Base-by-base conservation (phyloP, 2,113 vertebrate species). In the Platysternon megacephalum region DNA sequence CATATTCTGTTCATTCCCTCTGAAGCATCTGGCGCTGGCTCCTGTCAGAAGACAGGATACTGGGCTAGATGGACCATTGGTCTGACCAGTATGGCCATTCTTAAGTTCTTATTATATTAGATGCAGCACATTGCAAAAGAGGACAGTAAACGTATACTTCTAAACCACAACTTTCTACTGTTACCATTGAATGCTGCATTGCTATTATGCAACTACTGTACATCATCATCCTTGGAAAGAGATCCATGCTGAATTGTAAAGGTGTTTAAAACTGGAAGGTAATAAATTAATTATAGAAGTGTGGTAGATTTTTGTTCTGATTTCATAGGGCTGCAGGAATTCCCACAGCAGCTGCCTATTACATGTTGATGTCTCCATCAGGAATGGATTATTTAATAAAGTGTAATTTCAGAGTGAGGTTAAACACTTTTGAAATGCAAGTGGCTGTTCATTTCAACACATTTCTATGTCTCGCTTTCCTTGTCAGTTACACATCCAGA, bases 161-260 rank as follows among this genome's bases (percentile, higher is more conserved):
- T 76, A 14, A 76, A 0, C 61, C 55, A 80, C 32, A 28, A 72
- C 39, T 88, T 90, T 85, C 53, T 32, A 72, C 76, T 65, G 44
- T 92, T 65, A 90, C 83, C 2, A n/a, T n/a, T n/a, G n/a, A 1
- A 6, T 4, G 29, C 39, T 52, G 79, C 2, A 56, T 44, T 1
- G 11, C 26, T 48, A 49, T 74, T 72, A 16, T 3, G 1, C 0
- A 13, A 44, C 35, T 52, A 4, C 0, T 0, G 10, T 79, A 49
- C 44, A 55, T 16, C 29, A 10, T 52, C 24, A 29, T n/a, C 51
- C 11, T 52, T 87, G 58, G 56, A 51, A 44, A 48, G 24, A 85
- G 4, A 55, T 48, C 49, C 21, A 12, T n/a, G 6, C 35, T 79
- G 81, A 87, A 79, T 85, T 89, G 39, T 52, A 93, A 90, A 91